Evolutionary conservation across 2,113 vertebrate species (phyloP), one percentile per base, ranked within the genome.

Genomic region (Scalopus aquaticus): DNA sequence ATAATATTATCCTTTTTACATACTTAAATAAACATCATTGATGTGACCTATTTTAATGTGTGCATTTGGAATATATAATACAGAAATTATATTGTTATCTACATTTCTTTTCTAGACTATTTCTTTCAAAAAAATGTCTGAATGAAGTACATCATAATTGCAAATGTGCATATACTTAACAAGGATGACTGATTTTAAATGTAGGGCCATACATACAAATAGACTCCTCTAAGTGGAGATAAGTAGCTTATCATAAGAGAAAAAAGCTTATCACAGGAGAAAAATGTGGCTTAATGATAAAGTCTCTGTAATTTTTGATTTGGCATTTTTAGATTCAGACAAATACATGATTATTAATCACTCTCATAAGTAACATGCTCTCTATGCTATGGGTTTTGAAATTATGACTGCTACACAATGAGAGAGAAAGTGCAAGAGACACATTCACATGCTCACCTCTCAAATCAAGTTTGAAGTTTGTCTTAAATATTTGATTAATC

Each of bases 201-300:
- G 54, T 42, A 60, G n/a, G 80, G 5, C 37, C 51, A 60, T 42
- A 80, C 2, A 42, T 39, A 60, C 30, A 79, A 86, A 92, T 78
- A 54, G 10, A 12, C 83, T 79, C 91, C 74, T 84, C 58, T 54
- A 83, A 69, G 64, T 74, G 20, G 54, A 86, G 85, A 90, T 70
- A 85, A 78, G 74, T 73, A 54, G 76, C 69, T 92, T 79, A 73
- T 79, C 64, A 87, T 30, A 72, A 9, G 49, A 54, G 44, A 56
- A 64, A 92, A 83, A 80, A 85, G 80, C 67, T 92, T 92, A 86
- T 78, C 91, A 87, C 39, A 72, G 17, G 35, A 73, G 74, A 77
- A 81, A 90, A 94, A 79, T 79, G 26, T 39, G 30, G 64, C 70
- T 92, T 77, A 42, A 26, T 87, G 64, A 92, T 89, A 74, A 89